Evolutionary conservation across 2,113 vertebrate species (phyloP), one percentile per base, ranked within the genome.

Genomic region (Triplophysa dalaica): DNA sequence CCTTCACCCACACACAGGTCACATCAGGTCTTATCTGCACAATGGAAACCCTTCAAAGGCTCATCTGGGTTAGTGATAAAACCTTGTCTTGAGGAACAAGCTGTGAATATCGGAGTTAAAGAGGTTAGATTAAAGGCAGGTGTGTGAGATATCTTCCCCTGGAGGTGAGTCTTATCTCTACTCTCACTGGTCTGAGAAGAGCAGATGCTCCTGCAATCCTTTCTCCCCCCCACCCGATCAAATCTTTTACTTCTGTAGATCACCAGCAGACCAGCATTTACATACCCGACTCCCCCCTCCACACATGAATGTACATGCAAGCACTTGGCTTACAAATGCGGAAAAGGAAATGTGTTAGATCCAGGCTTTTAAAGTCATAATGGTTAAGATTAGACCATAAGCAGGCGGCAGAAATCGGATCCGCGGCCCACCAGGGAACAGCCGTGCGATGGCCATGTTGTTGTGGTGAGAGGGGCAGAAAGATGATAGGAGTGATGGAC

Each of bases 21-120:
- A 76, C 70, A 78, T 56, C 62, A 45, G 73, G 77, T 79, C 79
- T 64, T 78, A 80, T 70, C 82, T 82, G 75, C 63, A 54, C 60
- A 82, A 65, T 62, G 56, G 67, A 62, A 60, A 70, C 76, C 70
- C 73, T 67, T 70, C 60, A 70, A 48, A 73, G 74, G 24, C 72
- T 41, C 29, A 29, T 68, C 79, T 80, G n/a, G 21, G 22, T 26
- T 54, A 19, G 70, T 83, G 86, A 88, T 86, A 87, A 85, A 64
- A 63, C 33, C 61, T 19, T 33, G 77, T 22, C 38, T 67, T 22
- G 50, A 65, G 45, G 43, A 7, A 52, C 29, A 50, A 26, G 11
- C 29, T 81, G 79, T 69, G 60, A 45, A 67, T 70, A 68, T 50
- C 26, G 52, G 77, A 19, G 48, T 77, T 26, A n/a, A 26, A 52